A percentile compares a stretch with the other conserved stretches of the same genome.
Evolutionary conservation across 2,113 vertebrate genomes (phyloP).

Genomic region (Rana temporaria): DNA sequence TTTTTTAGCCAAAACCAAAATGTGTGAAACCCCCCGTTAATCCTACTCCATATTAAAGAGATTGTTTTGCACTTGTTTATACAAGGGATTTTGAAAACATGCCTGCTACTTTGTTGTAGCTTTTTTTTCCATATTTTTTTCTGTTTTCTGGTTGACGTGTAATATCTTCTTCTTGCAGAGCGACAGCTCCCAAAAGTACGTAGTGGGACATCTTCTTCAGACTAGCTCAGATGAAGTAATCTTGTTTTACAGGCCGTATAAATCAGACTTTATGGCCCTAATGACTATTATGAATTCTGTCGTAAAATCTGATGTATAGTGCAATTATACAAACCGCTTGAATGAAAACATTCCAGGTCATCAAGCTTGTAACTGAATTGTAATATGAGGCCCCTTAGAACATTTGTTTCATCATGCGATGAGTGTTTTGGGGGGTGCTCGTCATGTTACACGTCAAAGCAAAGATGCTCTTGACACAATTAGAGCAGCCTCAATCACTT

Average conservation of each 20-base stretch:
- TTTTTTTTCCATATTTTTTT: no score
- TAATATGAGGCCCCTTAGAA: neutral
- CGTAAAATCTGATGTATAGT: slow-evolving; percentile 37
- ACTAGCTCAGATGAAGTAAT: slow-evolving; percentile 41
- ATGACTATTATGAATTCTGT: slow-evolving; percentile 45
- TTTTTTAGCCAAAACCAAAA: no score
- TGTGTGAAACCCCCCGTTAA: no score
- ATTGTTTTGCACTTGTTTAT: no score
- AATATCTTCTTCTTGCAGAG: neutral
- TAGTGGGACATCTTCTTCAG: slow-evolving; percentile 11
- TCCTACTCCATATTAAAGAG: no score
- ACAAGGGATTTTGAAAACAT: no score
- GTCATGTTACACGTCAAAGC: neutral
- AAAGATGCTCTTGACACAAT: neutral
- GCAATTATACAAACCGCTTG: slow-evolving; percentile 45
- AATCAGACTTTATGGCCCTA: slow-evolving; percentile 40
- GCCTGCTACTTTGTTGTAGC: no score
- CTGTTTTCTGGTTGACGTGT: no score
- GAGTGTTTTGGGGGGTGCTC: neutral
- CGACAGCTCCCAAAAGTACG: slow-evolving; percentile 9
- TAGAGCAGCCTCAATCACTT: neutral
- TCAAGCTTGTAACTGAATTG: slow-evolving; percentile 8
- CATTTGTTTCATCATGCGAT: neutral
- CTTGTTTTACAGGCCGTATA: slow-evolving; percentile 31
- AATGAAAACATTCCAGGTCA: slow-evolving; percentile 2